Evolutionary conservation across 2,113 vertebrate genomes (phyloP).

Genomic region (Saiga tatarica): DNA sequence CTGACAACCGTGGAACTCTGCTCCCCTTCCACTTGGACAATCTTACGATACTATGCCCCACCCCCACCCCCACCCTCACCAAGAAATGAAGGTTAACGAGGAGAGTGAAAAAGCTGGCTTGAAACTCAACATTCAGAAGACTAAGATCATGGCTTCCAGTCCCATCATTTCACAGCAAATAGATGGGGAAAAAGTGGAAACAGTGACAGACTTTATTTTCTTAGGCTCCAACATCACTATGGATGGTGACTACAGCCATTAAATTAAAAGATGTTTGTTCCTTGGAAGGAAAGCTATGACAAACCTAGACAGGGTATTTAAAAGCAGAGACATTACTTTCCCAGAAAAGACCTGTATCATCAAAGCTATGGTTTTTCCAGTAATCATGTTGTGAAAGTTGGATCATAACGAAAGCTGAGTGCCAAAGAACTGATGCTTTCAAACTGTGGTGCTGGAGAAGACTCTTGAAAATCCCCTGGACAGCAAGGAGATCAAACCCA

Average conservation of each 20-base stretch:
- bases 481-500: not conserved
- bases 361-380: not conserved
- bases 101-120: not conserved
- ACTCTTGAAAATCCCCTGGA: not conserved
- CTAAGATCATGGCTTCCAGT: not conserved
- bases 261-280: not conserved
- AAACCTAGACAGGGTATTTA: not conserved
- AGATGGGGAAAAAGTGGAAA: not conserved
- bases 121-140: not conserved
- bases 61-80: not conserved
- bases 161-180: not conserved
- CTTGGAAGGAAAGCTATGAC: not conserved
- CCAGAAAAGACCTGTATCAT: not conserved
- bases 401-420: not conserved
- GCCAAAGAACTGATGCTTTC: not conserved
- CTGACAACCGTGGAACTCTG: accelerated
- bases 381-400: not conserved
- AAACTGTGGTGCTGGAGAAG: not conserved
- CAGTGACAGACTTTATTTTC: not conserved
- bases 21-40: not conserved
- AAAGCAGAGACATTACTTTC: not conserved
- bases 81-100: not conserved
- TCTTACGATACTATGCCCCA: not conserved
- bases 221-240: not conserved
- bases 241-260: not conserved